Percentiles rank a stretch among this genome's conserved stretches.
Evolutionary conservation across 2,797 vertebrate species (phyloP).

Genomic region (Acanthurus leucopareius): DNA sequence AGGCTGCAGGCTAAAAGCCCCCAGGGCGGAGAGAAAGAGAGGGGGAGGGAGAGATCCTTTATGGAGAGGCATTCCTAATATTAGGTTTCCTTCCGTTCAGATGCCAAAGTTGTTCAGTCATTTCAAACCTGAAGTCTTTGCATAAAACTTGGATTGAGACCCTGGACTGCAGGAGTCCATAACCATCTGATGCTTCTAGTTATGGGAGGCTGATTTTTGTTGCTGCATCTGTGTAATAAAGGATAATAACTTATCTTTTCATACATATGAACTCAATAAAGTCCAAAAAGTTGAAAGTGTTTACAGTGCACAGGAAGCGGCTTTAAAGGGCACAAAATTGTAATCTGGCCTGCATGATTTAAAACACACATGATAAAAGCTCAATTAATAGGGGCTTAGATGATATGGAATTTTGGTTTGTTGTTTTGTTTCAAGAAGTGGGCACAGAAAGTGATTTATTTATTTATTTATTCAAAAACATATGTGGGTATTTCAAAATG

Average conservation of each 20-base stretch:
- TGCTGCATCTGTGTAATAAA: not conserved
- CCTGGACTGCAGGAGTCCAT: constrained; percentile 24
- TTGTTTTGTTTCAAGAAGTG: not conserved
- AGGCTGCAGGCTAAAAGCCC: constrained; percentile 40
- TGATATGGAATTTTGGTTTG: not conserved
- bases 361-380: constrained; percentile 6
- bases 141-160: constrained; percentile 57
- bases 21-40: constrained; percentile 15
- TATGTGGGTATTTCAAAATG: constrained; percentile 73
- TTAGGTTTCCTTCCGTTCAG: constrained; percentile 70
- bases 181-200: constrained; percentile 37
- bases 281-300: constrained; percentile 9
- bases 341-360: constrained; percentile 8
- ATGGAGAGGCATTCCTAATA: constrained; percentile 64
- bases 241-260: not conserved
- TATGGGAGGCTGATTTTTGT: constrained; percentile 2
- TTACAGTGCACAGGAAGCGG: not conserved
- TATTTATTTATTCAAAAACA: constrained; percentile 36
- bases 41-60: constrained; percentile 28
- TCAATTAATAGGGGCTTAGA: constrained; percentile 6
- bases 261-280: not conserved
- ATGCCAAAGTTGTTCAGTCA: constrained; percentile 71
- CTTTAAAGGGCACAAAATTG: constrained; percentile 18
- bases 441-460: constrained; percentile 36
- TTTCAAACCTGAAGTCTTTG: constrained; percentile 52